Evolutionary conservation across 2,888 invertebrate species (phyloP).

Genomic region (Panzeria rudis): DNA sequence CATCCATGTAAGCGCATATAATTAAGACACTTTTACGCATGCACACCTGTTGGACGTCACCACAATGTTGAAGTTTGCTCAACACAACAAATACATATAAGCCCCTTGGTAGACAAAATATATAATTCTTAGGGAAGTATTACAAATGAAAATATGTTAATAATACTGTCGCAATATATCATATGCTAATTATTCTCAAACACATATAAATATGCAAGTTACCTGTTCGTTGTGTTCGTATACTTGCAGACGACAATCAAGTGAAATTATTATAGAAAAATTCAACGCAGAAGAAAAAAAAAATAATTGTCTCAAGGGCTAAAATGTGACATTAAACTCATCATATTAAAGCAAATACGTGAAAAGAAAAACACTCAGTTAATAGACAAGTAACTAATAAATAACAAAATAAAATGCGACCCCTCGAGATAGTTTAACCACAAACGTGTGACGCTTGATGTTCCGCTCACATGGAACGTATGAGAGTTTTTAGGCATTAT

Average conservation of each 20-base stretch:
- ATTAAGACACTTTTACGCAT: constrained; percentile 77
- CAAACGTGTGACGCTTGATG: constrained; percentile 44
- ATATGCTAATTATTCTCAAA: constrained; percentile 74
- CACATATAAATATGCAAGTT: constrained; percentile 22
- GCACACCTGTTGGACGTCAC: constrained; percentile 74
- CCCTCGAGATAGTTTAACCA: constrained; percentile 18
- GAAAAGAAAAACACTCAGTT: constrained; percentile 39
- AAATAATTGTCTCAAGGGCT: constrained; percentile 70
- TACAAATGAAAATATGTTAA: constrained; percentile 71
- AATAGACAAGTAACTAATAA: constrained; percentile 7
- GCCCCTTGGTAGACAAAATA: not conserved
- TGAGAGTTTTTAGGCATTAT: not conserved
- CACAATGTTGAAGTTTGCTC: not conserved
- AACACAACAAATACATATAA: not conserved
- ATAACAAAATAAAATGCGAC: constrained; percentile 16
- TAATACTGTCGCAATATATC: constrained; percentile 76
- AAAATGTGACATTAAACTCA: constrained; percentile 72
- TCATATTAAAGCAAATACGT: constrained; percentile 56
- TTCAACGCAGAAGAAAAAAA: constrained; percentile 15
- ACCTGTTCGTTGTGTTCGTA: not conserved
- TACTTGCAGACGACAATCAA: constrained; percentile 1
- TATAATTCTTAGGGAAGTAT: constrained; percentile 26
- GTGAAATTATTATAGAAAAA: constrained; percentile 31
- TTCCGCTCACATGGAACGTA: not conserved
- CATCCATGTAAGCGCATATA: constrained; percentile 73